Conservation (phyloP, 2,797 vertebrate species). For the Melanitta fusca region DNA sequence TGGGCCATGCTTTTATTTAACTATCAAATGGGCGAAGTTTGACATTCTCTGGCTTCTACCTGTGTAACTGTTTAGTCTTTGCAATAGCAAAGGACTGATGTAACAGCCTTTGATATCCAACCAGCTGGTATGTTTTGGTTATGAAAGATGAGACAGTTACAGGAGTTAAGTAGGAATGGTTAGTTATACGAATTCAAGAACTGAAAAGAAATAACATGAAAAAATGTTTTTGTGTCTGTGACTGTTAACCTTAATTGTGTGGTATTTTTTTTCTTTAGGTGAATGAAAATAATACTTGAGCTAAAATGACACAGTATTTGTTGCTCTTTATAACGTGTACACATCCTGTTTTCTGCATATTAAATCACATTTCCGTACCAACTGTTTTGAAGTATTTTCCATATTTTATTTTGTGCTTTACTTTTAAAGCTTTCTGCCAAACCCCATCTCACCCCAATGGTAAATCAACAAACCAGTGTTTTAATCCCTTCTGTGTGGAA, state of each 20-base stretch:
- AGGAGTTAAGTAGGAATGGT: constrained; percentile 55
- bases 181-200: constrained; percentile 36
- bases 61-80: not conserved
- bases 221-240: not conserved
- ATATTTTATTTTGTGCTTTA: not conserved
- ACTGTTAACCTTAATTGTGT: not conserved
- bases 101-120: not conserved
- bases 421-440: not conserved
- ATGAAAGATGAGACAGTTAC: not conserved
- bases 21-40: not conserved
- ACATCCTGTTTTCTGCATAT: not conserved
- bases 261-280: not conserved
- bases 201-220: constrained; percentile 31
- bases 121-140: constrained; percentile 24
- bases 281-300: not conserved
- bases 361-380: not conserved
- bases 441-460: fast-evolving
- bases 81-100: not conserved
- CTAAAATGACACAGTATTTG: not conserved
- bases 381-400: not conserved
- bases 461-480: not conserved
- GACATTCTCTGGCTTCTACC: fast-evolving
- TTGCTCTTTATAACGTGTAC: not conserved
- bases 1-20: not conserved
- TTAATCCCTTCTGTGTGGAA: not conserved